A percentile compares a stretch with the other conserved stretches of the same genome.
Evolutionary conservation across 1,140 invertebrate species (phyloP).

Genomic region (Conus ventricosus): DNA sequence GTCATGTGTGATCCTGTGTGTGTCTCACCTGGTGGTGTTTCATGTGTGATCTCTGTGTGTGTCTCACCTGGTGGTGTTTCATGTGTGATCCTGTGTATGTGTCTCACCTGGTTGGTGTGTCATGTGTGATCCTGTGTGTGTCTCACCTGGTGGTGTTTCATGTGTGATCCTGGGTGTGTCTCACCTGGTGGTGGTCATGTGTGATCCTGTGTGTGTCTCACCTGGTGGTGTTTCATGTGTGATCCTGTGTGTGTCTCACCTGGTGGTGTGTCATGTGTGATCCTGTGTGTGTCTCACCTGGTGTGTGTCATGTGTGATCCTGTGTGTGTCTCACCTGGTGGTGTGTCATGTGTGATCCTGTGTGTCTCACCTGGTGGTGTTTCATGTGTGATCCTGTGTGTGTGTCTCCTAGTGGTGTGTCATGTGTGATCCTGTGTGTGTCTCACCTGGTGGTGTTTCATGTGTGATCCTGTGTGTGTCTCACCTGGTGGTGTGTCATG

Average conservation of each 20-base stretch:
- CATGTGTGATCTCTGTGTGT: not conserved
- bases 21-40: conserved; percentile 7
- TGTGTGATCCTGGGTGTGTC: not conserved
- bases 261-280: not conserved
- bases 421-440: not conserved
- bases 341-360: not conserved
- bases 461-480: not conserved
- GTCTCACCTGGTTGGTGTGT: not conserved
- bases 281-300: not conserved
- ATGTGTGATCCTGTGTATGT: not conserved
- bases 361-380: not conserved
- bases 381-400: not conserved
- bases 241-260: not conserved
- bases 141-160: too few relatives aligned
- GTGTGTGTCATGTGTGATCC: too few relatives aligned
- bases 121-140: not conserved
- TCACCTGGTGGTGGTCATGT: conserved; percentile 9
- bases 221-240: too few relatives aligned
- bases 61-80: not conserved
- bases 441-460: too few relatives aligned
- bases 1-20: too few relatives aligned
- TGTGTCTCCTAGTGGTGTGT: too few relatives aligned
- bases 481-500: conserved; percentile 9
- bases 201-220: not conserved
- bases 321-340: not conserved